Base-by-base conservation (phyloP, 2,888 invertebrate species). In the Heteropelma amictum region DNA sequence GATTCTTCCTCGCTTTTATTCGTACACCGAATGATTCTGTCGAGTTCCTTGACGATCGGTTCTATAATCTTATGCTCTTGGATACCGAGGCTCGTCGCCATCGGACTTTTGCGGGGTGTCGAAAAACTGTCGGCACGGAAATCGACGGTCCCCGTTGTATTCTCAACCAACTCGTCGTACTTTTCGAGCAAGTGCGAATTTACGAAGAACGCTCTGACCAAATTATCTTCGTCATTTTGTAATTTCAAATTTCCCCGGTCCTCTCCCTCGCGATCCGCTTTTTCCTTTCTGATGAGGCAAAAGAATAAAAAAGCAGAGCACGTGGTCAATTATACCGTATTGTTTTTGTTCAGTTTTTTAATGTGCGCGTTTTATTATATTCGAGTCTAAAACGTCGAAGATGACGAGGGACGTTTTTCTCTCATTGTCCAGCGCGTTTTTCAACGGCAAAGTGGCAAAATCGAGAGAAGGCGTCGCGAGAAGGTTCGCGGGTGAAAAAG, bases 1-100 rank as follows among this genome's bases (percentile, higher is more conserved):
- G 21, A 14, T 70, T 54, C 61, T 53, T 67, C 74, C 10, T 49
- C 70, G 23, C 8, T 23, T 19, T 56, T 47, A 49, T 33, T 75
- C 26, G 80, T 71, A 7, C 72, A 75, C 35, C 79, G 72, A 40
- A 78, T 77, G 35, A 83, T 83, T 53, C 79, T 72, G 47, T 79
- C 79, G 35, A 83, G 72, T 17, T 80, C 82, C 42, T 81, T 73
- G n/a, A 78, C 68, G 8, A 83, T 80, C 1, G 83, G 83, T 12
- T 78, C 75, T 17, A 83, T 77, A 21, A 80, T 78, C 17, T 65
- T 75, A 17, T 76, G 54, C 42, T 80, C 75, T 21, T 30, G 76
- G 47, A 67, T 26, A 3, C 60, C 40, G 19, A 23, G 8, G 19
- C 35, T 35, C 12, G 68, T 35, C 30, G 63, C 38, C 45, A 58